phyloP scores from a whole-genome alignment of 2,797 vertebrate genomes.

The Pyrocephalus nanus region DNA sequence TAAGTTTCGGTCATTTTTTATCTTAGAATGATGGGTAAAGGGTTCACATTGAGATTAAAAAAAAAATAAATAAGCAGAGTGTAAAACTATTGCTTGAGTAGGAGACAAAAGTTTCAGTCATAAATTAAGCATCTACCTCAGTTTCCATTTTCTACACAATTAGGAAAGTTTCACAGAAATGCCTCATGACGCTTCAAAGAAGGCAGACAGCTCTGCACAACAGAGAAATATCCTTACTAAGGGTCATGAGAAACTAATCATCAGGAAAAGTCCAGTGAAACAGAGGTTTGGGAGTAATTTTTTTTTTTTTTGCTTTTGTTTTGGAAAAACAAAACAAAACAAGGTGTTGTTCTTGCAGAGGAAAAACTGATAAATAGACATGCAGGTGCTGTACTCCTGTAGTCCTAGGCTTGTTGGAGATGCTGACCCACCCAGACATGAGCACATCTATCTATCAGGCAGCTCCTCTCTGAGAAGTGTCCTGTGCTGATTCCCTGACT shows the following conservation, averaged over 20 bases:
- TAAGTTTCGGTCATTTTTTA: not conserved
- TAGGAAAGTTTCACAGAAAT: not conserved
- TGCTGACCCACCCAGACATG: not conserved
- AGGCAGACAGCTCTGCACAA: not conserved
- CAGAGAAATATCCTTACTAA: not conserved
- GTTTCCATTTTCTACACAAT: not conserved
- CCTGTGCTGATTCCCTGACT: constrained; percentile 41
- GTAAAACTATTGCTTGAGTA: not conserved
- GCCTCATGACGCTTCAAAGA: not conserved
- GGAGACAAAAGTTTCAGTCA: not conserved
- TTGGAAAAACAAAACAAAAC: no score
- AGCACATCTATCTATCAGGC: constrained; percentile 16
- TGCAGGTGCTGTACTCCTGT: not conserved
- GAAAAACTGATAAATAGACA: not conserved
- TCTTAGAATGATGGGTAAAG: not conserved
- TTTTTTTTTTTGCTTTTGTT: not conserved
- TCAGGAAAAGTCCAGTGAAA: not conserved
- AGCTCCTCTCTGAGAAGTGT: not conserved
- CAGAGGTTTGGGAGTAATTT: not conserved
- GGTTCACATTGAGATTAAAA: not conserved
- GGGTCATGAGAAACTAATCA: not conserved
- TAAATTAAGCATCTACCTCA: not conserved
- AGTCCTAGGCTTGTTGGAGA: not conserved
- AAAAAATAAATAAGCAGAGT: not conserved
- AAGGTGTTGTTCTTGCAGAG: not conserved